These are phyloP conservation scores for Ennomos fuscantarius DNA, from an alignment of 2,888 invertebrate genomes.

Conservation along the genomic window DNA sequence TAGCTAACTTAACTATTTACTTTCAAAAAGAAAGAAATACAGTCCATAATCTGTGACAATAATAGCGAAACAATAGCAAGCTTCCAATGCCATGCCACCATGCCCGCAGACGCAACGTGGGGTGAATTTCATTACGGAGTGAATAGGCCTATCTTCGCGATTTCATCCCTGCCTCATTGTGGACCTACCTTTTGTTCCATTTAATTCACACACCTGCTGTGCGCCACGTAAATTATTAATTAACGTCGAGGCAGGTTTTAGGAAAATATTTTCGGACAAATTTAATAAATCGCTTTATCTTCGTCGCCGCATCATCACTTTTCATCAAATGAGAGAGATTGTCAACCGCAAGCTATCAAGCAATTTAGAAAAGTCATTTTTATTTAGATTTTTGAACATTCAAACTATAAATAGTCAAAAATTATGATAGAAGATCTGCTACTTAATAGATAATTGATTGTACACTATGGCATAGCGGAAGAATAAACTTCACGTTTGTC, in stretches of 20 bases:
- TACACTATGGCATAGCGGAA: no score
- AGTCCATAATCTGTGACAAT: slow-evolving; percentile 11
- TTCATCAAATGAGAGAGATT: background rate
- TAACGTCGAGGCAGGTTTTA: slow-evolving; percentile 9
- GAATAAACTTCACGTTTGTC: no score
- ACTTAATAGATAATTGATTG: no score
- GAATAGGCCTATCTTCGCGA: slow-evolving; percentile 45
- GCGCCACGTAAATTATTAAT: slow-evolving; percentile 19
- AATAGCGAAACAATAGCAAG: slow-evolving; percentile 13
- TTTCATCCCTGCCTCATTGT: slow-evolving; percentile 53
- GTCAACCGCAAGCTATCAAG: no score
- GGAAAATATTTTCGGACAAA: background rate
- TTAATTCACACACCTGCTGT: slow-evolving; percentile 54
- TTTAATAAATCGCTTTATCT: background rate
- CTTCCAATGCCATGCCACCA: no score
- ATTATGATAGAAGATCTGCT: no score
- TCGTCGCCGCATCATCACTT: background rate
- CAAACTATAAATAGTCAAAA: no score
- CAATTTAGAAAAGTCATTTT: no score
- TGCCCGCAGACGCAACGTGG: slow-evolving; percentile 16
- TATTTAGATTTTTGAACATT: no score
- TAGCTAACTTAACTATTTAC: no score
- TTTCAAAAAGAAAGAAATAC: no score
- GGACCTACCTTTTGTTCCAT: slow-evolving; percentile 51
- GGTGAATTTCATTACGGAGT: slow-evolving; percentile 47